Conservation (phyloP, 92 coral and sea anemone genomes). For the Paramuricea clavata region DNA sequence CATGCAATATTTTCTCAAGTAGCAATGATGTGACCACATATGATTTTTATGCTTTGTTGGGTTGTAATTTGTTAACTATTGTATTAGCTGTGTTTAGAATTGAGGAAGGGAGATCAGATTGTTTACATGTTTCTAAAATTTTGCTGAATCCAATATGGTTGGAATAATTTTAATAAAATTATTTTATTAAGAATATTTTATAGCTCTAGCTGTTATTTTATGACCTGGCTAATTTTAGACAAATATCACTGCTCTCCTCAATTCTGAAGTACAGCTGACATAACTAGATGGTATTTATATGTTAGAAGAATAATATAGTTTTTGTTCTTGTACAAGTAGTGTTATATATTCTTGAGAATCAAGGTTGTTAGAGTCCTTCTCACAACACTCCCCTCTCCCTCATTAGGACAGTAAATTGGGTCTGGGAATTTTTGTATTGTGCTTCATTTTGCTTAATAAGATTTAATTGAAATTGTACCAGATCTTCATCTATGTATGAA, state of each 20-base stretch:
- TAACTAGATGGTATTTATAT: background rate
- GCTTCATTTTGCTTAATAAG: constrained; percentile 53
- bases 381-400: constrained; percentile 51
- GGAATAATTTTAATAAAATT: no score
- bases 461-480: constrained; percentile 2
- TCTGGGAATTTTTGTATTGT: constrained; percentile 54
- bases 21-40: no score
- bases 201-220: no score
- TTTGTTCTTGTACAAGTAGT: background rate
- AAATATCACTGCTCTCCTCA: background rate
- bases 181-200: no score
- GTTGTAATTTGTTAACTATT: background rate
- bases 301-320: background rate
- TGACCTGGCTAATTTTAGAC: background rate
- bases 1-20: no score
- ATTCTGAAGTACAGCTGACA: background rate
- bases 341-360: background rate
- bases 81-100: background rate
- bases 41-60: no score
- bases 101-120: background rate
- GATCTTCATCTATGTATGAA: constrained; percentile 52
- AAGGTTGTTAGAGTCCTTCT: constrained; percentile 14
- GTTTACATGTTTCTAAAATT: no score
- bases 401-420: constrained; percentile 58
- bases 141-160: no score